A percentile compares a stretch with the other conserved stretches of the same genome.
phyloP scores from a whole-genome alignment of 1,140 invertebrate genomes.

The Caligus rogercresseyi region DNA sequence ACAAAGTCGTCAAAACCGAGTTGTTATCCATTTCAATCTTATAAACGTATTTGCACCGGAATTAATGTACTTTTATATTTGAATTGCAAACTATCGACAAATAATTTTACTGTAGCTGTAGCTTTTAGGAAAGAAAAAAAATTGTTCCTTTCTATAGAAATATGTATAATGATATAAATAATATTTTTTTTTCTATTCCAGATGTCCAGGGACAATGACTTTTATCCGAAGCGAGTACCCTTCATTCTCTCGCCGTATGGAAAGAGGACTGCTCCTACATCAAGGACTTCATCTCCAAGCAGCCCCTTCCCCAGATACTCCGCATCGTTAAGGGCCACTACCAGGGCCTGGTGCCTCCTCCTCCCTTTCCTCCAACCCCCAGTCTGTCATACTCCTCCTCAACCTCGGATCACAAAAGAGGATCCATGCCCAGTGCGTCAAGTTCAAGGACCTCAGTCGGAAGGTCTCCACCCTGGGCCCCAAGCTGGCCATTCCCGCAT shows the following conservation, averaged over 20 bases:
- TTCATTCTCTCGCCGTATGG: conserved; percentile 41
- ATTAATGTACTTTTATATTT: too few relatives aligned
- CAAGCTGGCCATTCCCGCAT: conserved; percentile 66
- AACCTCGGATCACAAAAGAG: conserved; percentile 62
- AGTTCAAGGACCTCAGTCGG: conserved; percentile 58
- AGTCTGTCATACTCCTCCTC: conserved; percentile 61
- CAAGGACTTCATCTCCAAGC: conserved; percentile 56
- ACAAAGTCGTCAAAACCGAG: too few relatives aligned
- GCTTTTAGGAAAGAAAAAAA: too few relatives aligned
- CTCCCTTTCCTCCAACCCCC: conserved; percentile 56
- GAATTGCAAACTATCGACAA: too few relatives aligned
- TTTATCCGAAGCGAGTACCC: conserved; percentile 24
- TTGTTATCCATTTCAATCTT: too few relatives aligned
- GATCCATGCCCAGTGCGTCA: conserved; percentile 67
- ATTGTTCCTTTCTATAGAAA: too few relatives aligned
- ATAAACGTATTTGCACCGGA: too few relatives aligned
- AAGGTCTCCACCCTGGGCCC: conserved; percentile 56
- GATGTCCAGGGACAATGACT: conserved; percentile 20
- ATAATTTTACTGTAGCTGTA: too few relatives aligned
- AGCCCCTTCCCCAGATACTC: conserved; percentile 58
- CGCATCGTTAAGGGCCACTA: conserved; percentile 84
- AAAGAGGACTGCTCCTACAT: conserved; percentile 55
- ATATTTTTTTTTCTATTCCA: conserved; percentile 2
- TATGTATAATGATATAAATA: too few relatives aligned
- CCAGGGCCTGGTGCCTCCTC: conserved; percentile 68